Base-by-base conservation (phyloP, 2,797 vertebrate species). In the Tapera naevia region DNA sequence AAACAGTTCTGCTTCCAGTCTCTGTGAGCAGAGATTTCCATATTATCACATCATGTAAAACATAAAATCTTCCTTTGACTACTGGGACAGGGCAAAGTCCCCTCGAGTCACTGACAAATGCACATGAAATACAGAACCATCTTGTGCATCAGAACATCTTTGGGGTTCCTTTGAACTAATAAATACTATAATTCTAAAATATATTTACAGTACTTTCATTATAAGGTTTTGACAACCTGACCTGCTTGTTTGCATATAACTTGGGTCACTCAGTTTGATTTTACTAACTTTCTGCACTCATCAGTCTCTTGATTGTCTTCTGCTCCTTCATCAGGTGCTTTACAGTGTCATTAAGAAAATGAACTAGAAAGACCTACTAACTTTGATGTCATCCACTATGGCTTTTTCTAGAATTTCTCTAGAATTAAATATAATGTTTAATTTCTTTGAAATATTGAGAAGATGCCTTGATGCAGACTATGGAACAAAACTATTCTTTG, bases 11-110 rank as follows among this genome's bases (percentile, higher is more conserved):
- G 2, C 62, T 54, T 45, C 23, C 22, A 19, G 10, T 37, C 5
- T 13, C 84, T 30, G 3, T 0, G 5, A 39, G 30, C 1, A 5
- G 35, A 11, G 4, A 19, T 54, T 48, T 7, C 81, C 3, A 0
- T 2, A 3, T 78, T 33, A 6, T 5, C 46, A 2, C 2, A 3
- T 16, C 82, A 10, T 8, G 6, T 17, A 57, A 53, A n/a, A 27
- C 37, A 32, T 5, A 13, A 45, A 43, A 58, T 53, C 30, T 46
- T 91, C 57, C 22, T 75, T 10, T 69, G 64, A 21, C 39, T 57
- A 8, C 28, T 35, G 53, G 12, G 17, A 15, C 2, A 18, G 23
- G 13, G 19, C 48, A 21, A 24, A 62, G 30, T 24, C 23, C 57
- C 37, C 25, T 67, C 25, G 48, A 46, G 27, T 75, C 39, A 3